Conservation (phyloP, 2,888 invertebrate species). For the Cetonia aurata region DNA sequence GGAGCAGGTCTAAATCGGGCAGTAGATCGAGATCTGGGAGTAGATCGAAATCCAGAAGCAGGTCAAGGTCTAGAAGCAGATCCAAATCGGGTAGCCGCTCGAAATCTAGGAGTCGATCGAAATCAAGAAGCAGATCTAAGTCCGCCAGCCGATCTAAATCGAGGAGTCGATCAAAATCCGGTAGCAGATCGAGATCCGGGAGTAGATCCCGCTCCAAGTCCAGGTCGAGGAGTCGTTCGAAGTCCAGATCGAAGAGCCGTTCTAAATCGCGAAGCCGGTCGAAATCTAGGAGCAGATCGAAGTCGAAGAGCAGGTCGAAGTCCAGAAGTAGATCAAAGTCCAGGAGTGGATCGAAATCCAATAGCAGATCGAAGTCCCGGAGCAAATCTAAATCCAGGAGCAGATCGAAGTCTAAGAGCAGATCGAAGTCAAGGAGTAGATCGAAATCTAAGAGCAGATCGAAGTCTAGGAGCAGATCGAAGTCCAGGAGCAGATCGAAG, state of each 20-base stretch:
- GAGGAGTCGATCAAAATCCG: conserved; percentile 59
- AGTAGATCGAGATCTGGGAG: conserved; percentile 60
- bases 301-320: conserved; percentile 62
- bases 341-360: conserved; percentile 60
- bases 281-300: conserved; percentile 54
- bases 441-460: conserved; percentile 55
- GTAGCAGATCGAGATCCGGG: conserved; percentile 59
- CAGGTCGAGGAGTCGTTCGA: conserved; percentile 57
- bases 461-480: conserved; percentile 54
- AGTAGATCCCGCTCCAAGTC: conserved; percentile 66
- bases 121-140: conserved; percentile 60
- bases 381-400: conserved; percentile 59
- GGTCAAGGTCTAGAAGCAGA: conserved; percentile 66
- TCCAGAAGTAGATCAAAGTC: conserved; percentile 65
- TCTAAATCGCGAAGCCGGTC: no score
- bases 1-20: conserved; percentile 59
- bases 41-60: conserved; percentile 65
- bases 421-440: conserved; percentile 61
- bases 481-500: no score
- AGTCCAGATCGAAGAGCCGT: conserved; percentile 53
- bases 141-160: conserved; percentile 57
- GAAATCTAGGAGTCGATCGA: conserved; percentile 60
- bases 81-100: conserved; percentile 62
- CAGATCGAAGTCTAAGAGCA: conserved; percentile 63
- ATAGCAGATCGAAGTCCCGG: conserved; percentile 64